Evolutionary conservation across 1,140 invertebrate genomes (phyloP).

Genomic region (Thrips palmi): DNA sequence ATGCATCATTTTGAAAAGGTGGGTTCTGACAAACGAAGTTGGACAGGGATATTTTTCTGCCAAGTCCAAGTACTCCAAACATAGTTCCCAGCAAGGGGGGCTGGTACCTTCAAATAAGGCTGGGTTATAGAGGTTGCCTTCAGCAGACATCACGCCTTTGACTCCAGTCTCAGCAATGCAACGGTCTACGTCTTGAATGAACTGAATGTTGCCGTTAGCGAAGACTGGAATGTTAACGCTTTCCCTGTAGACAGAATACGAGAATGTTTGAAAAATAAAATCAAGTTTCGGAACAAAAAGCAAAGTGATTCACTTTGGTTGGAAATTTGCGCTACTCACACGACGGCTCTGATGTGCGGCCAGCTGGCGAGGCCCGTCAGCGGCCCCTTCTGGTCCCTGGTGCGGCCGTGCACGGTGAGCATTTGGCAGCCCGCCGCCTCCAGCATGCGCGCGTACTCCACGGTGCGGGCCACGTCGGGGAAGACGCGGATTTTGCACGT

Average conservation of each 20-base stretch:
- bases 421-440: conserved; percentile 83
- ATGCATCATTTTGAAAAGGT: conserved; percentile 94
- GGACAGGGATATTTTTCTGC: conserved; percentile 73
- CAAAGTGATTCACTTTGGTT: too few relatives aligned
- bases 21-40: conserved; percentile 77
- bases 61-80: conserved; percentile 73
- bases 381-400: conserved; percentile 87
- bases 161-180: conserved; percentile 77
- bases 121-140: conserved; percentile 93
- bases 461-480: conserved; percentile 67
- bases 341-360: conserved; percentile 81
- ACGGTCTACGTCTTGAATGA: conserved; percentile 63
- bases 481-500: conserved; percentile 94
- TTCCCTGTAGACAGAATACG: conserved; percentile 34
- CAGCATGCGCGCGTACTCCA: conserved; percentile 85
- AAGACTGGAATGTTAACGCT: conserved; percentile 81
- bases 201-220: conserved; percentile 96
- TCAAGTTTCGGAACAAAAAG: too few relatives aligned
- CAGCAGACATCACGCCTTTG: conserved; percentile 77
- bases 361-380: conserved; percentile 89
- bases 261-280: conserved; percentile 6
- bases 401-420: conserved; percentile 90
- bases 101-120: conserved; percentile 59
- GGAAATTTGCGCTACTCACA: conserved; percentile 38
- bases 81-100: conserved; percentile 75